Evolutionary conservation across 2,888 invertebrate genomes (phyloP).

Genomic region (Epistrophella euchroma): DNA sequence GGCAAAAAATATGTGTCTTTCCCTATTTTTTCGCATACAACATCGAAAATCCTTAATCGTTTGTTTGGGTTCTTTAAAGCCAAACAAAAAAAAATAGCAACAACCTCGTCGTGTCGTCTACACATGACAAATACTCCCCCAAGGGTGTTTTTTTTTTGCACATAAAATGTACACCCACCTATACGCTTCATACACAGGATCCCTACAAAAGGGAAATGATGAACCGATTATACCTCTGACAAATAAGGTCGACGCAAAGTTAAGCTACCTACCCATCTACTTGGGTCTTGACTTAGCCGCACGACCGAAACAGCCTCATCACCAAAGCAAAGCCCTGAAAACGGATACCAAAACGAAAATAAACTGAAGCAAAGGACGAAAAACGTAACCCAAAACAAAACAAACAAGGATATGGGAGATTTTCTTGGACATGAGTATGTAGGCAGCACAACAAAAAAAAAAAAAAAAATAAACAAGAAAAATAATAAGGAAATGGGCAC

Average conservation of each 20-base stretch:
- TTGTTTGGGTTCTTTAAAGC: conserved; percentile 62
- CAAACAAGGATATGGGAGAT: conserved; percentile 68
- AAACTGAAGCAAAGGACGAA: conserved; percentile 46
- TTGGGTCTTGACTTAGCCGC: conserved; percentile 19
- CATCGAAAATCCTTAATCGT: conserved; percentile 57
- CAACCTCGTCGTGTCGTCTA: conserved; percentile 30
- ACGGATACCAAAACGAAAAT: conserved; percentile 57
- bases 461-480: neutral
- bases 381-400: conserved; percentile 71
- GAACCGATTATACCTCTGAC: conserved; percentile 70
- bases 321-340: conserved; percentile 28
- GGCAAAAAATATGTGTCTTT: conserved; percentile 45
- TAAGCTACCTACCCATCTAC: conserved; percentile 65
- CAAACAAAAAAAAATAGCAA: conserved; percentile 49
- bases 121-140: conserved; percentile 51
- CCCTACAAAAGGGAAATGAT: conserved; percentile 60
- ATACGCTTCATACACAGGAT: conserved; percentile 39
- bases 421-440: conserved; percentile 69
- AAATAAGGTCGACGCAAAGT: conserved; percentile 70
- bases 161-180: conserved; percentile 1
- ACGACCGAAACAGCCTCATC: conserved; percentile 20
- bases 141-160: neutral
- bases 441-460: conserved; percentile 6
- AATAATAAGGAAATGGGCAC: conserved; percentile 31
- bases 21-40: conserved; percentile 18